Base-by-base conservation (phyloP, 1,140 invertebrate genomes). In the Dendroctonus ponderosae region DNA sequence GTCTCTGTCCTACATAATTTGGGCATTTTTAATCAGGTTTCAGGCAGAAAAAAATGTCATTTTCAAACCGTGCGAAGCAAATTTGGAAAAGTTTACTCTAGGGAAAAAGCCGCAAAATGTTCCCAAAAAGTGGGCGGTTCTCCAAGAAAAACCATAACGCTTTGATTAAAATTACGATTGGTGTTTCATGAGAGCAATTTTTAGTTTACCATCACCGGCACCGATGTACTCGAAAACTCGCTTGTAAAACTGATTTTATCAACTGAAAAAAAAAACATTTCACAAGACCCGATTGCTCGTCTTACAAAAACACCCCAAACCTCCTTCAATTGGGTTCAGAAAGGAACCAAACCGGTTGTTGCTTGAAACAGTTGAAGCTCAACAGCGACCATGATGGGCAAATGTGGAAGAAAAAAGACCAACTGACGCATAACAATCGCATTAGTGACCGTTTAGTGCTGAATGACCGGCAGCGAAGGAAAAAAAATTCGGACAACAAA, bases 391-490 rank as follows among this genome's bases (percentile, higher is more conserved):
- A 46, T 9, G 9, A 15, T 52, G 15, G 8, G 50, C 44, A 46
- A 46, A 46, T 11, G 15, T 37, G 39, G 8, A 8, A 52, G n/a
- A 52, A 62, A 62, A 62, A 62, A 52, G 60, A 43, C 49, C 60
- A 62, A 52, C 60, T 62, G 60, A 62, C 60, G 60, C 39, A 62
- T 62, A 62, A 62, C 48, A 62, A 62, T 62, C 37, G 52, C 48
- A 62, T 62, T 62, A 62, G 60, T 52, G 60, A 62, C 60, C 60
- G 43, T 62, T 62, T 48, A 62, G 60, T 60, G 52, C 51, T 62
- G 60, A 62, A 62, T 62, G 60, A 62, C 60, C 60, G 39, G 51
- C 39, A 52, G 42, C 7, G 15, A 3, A 5, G 5, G 5, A 62
- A 42, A 62, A 62, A 62, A 62, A 62, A 50, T 12, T 44, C 41